These are phyloP conservation scores for Phlogophora meticulosa DNA, from an alignment of 2,888 invertebrate species.

Conservation along the genomic window DNA sequence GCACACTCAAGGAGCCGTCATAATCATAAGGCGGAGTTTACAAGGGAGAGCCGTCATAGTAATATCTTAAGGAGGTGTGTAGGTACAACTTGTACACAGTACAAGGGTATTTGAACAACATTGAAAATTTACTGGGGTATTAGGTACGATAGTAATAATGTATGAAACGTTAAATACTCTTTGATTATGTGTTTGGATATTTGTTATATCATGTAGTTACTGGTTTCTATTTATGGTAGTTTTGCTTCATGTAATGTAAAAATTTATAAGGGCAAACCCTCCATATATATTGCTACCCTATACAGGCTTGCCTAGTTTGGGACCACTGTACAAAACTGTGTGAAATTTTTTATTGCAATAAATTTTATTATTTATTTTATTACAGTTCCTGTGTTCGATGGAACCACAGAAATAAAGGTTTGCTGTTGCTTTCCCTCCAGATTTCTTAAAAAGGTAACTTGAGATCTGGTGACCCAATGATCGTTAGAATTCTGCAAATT, in stretches of 20 bases:
- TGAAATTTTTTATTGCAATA: no score
- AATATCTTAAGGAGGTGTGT: conserved; percentile 24
- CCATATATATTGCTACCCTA: no score
- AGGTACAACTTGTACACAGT: no score
- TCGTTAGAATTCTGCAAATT: conserved; percentile 7
- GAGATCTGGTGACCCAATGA: background rate
- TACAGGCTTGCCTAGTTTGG: no score
- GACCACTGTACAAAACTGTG: no score
- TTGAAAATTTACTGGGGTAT: conserved; percentile 58
- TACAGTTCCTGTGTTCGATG: no score
- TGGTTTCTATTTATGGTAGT: no score
- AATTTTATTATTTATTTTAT: no score
- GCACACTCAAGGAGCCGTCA: conserved; percentile 53
- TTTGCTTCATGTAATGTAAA: no score
- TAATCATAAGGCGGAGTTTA: conserved; percentile 45
- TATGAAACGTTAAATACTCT: conserved; percentile 39
- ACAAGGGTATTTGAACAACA: conserved; percentile 42
- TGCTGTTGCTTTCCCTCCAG: background rate
- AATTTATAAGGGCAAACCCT: no score
- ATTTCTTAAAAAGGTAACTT: no score
- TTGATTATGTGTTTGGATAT: conserved; percentile 23
- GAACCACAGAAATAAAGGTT: no score
- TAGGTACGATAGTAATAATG: conserved; percentile 41
- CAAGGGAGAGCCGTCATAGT: conserved; percentile 34
- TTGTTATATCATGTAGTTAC: conserved; percentile 9